These are phyloP conservation scores for Tetragonula carbonaria DNA, from an alignment of 2,888 invertebrate genomes.

Conservation along the genomic window DNA sequence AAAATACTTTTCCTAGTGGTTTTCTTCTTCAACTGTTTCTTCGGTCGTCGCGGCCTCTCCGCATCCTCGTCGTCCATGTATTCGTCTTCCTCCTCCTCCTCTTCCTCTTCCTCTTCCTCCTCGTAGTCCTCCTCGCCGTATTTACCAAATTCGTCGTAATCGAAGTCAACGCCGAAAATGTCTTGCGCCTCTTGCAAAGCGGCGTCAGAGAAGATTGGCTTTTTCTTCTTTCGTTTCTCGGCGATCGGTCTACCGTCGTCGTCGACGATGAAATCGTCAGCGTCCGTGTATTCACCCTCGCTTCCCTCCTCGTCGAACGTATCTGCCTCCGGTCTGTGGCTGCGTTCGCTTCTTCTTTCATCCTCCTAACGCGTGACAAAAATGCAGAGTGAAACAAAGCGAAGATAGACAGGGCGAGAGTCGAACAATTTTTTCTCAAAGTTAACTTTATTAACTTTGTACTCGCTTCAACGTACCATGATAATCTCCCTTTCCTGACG, in stretches of 20 bases:
- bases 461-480: constrained; percentile 46
- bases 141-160: constrained; percentile 95
- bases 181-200: constrained; percentile 99
- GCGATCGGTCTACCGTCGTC: constrained; percentile 96
- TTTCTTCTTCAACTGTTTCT: constrained; percentile 91
- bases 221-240: constrained; percentile 91
- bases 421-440: background rate
- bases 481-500: constrained; percentile 55
- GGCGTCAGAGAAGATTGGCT: constrained; percentile 94
- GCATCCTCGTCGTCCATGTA: constrained; percentile 91
- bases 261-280: constrained; percentile 99
- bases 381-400: background rate
- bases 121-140: constrained; percentile 95
- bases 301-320: constrained; percentile 91
- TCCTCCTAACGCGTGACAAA: constrained; percentile 87
- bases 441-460: background rate
- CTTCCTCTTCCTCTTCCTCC: constrained; percentile 89
- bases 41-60: constrained; percentile 87
- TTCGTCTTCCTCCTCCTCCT: constrained; percentile 92
- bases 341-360: constrained; percentile 90
- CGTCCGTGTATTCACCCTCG: constrained; percentile 86
- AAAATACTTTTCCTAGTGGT: constrained; percentile 94
- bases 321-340: constrained; percentile 87
- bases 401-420: background rate
- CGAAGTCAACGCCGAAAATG: constrained; percentile 99